These are phyloP conservation scores for Melopsittacus undulatus DNA, from an alignment of 2,797 vertebrate species.

Conservation along the genomic window DNA sequence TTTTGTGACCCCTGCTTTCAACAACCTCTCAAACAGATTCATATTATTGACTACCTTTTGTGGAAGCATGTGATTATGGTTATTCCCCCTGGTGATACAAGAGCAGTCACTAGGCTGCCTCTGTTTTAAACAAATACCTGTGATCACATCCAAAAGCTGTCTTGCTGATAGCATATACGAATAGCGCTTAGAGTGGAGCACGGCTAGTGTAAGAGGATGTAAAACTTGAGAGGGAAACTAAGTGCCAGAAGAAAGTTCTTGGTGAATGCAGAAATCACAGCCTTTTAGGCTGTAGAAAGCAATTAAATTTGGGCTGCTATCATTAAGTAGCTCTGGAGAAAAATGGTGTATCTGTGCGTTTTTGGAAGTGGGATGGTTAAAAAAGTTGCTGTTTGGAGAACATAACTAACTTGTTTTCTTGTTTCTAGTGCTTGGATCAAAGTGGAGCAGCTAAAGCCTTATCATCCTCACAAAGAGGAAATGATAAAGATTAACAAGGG, in stretches of 20 bases:
- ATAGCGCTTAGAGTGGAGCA: neutral
- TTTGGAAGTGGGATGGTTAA: neutral
- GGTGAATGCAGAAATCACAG: neutral
- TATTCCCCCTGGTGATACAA: neutral
- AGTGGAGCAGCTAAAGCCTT: slow-evolving; percentile 98
- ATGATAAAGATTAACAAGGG: slow-evolving; percentile 99
- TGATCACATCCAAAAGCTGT: neutral
- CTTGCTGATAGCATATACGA: neutral
- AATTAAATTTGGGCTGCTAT: neutral
- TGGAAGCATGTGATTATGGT: neutral
- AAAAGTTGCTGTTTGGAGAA: neutral
- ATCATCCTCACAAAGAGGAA: slow-evolving; percentile 96
- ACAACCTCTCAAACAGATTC: accelerated
- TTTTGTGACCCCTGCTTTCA: neutral
- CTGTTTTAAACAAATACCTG: neutral
- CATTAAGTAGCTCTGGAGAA: neutral
- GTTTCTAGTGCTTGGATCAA: slow-evolving; percentile 95
- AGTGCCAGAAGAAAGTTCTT: neutral
- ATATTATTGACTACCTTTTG: neutral
- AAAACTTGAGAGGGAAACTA: neutral
- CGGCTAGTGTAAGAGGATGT: neutral
- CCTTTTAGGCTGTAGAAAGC: neutral
- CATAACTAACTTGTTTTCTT: neutral
- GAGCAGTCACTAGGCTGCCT: neutral
- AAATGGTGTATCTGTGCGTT: neutral